Evolutionary conservation across 2,113 vertebrate species (phyloP).

Genomic region (Xyliphius kryptos): DNA sequence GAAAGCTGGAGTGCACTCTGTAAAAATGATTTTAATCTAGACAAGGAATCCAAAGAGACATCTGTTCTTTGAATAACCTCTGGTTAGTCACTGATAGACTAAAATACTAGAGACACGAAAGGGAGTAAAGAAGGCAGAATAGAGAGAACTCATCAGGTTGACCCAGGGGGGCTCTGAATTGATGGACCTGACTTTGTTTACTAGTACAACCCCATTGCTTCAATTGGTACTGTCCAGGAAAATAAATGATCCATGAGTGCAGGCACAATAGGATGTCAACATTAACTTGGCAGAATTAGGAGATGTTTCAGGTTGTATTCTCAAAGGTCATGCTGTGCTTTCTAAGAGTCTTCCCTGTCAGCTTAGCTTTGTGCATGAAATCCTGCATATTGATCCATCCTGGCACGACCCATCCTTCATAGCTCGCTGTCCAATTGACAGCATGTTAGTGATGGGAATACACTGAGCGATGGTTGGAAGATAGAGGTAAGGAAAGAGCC

Average conservation of each 20-base stretch:
- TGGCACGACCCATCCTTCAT: slow-evolving; percentile 48
- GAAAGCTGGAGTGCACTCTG: slow-evolving; percentile 42
- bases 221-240: slow-evolving; percentile 62
- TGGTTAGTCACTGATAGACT: slow-evolving; percentile 40
- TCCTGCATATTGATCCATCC: slow-evolving; percentile 59
- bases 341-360: slow-evolving; percentile 60
- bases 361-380: slow-evolving; percentile 60
- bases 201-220: slow-evolving; percentile 34
- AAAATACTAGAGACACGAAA: slow-evolving; percentile 22
- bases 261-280: slow-evolving; percentile 55
- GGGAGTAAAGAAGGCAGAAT: slow-evolving; percentile 38
- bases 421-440: slow-evolving; percentile 50
- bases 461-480: slow-evolving; percentile 51
- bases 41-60: slow-evolving; percentile 33
- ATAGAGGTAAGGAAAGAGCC: slow-evolving; percentile 40
- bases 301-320: slow-evolving; percentile 64
- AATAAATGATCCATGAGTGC: slow-evolving; percentile 62
- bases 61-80: slow-evolving; percentile 47
- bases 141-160: slow-evolving; percentile 45
- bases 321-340: slow-evolving; percentile 67
- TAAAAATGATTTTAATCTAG: slow-evolving; percentile 35
- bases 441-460: slow-evolving; percentile 44
- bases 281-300: slow-evolving; percentile 57
- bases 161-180: slow-evolving; percentile 43
- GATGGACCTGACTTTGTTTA: slow-evolving; percentile 45